These are phyloP conservation scores for Sarcophaga bullata DNA, from an alignment of 1,140 invertebrate species.

Conservation along the genomic window DNA sequence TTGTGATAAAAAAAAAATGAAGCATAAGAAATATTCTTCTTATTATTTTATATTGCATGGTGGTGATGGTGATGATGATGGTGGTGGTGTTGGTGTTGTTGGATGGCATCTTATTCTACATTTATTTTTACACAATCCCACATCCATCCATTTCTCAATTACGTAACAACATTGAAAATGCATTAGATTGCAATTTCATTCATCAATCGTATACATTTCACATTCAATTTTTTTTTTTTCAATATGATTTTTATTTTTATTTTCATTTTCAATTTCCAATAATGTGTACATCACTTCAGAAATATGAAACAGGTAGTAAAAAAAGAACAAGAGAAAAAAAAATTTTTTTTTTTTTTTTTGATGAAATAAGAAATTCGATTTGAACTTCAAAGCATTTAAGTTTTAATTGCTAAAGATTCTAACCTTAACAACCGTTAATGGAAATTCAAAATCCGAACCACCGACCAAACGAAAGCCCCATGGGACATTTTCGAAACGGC, in stretches of 20 bases:
- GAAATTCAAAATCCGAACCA: slow-evolving; percentile 83
- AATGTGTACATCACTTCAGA: neutral
- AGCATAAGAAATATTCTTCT: too few species aligned
- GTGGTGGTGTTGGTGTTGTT: too few species aligned
- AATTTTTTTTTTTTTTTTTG: too few species aligned
- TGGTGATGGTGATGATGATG: too few species aligned
- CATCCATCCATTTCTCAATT: slow-evolving; percentile 26
- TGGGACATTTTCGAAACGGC: slow-evolving; percentile 73
- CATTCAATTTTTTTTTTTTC: too few species aligned
- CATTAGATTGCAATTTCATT: slow-evolving; percentile 33
- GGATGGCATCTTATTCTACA: neutral
- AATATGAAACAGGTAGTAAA: neutral
- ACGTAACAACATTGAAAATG: slow-evolving; percentile 41
- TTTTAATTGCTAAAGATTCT: slow-evolving; percentile 42
- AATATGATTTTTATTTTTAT: too few species aligned
- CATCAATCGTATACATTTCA: slow-evolving; percentile 1
- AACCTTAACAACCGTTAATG: slow-evolving; percentile 85
- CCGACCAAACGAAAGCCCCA: slow-evolving; percentile 92
- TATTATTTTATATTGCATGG: too few species aligned
- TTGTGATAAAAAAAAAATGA: too few species aligned
- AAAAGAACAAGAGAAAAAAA: neutral
- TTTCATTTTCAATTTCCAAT: neutral
- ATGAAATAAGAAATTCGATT: neutral
- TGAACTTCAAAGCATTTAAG: neutral
- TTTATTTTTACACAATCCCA: slow-evolving; percentile 20